Percentiles rank a stretch among this genome's conserved stretches.
Evolutionary conservation across 2,113 vertebrate species (phyloP).

Genomic region (Zosterops hypoxanthus): DNA sequence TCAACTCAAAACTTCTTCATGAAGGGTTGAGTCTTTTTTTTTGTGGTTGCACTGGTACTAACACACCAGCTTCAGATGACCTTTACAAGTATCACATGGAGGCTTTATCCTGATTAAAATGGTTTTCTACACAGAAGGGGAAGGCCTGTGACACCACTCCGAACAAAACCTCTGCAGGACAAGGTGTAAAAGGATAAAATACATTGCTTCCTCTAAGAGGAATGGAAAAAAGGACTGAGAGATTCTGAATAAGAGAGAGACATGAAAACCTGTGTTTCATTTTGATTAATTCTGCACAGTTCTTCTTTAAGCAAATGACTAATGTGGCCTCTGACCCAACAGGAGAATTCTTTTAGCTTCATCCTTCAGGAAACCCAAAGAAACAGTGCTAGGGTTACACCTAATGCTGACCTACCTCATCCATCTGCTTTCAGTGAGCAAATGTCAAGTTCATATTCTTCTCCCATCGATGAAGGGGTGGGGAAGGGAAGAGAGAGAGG

Average conservation of each 20-base stretch:
- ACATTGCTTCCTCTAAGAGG: conserved; percentile 67
- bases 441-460: conserved; percentile 70
- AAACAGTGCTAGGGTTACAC: conserved; percentile 43
- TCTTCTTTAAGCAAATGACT: conserved; percentile 69
- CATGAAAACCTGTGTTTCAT: conserved; percentile 68
- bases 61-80: conserved; percentile 57
- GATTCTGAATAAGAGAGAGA: conserved; percentile 65
- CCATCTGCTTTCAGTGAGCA: conserved; percentile 66
- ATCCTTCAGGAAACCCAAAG: conserved; percentile 57
- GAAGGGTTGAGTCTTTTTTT: conserved; percentile 70
- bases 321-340: conserved; percentile 51
- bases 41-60: conserved; percentile 72
- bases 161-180: conserved; percentile 75
- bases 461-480: conserved; percentile 45
- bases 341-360: conserved; percentile 48
- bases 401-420: conserved; percentile 52
- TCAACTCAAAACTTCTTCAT: conserved; percentile 76
- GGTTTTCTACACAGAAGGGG: conserved; percentile 72
- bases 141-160: conserved; percentile 70
- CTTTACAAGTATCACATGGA: conserved; percentile 70
- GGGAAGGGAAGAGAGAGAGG: conserved; percentile 27
- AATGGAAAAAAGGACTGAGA: conserved; percentile 54
- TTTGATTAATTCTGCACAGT: conserved; percentile 70
- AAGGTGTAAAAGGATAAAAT: conserved; percentile 72
- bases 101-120: conserved; percentile 79